A percentile compares a stretch with the other conserved stretches of the same genome.
Conservation (phyloP, 2,113 vertebrate genomes). For the Microcebus griseorufus region DNA sequence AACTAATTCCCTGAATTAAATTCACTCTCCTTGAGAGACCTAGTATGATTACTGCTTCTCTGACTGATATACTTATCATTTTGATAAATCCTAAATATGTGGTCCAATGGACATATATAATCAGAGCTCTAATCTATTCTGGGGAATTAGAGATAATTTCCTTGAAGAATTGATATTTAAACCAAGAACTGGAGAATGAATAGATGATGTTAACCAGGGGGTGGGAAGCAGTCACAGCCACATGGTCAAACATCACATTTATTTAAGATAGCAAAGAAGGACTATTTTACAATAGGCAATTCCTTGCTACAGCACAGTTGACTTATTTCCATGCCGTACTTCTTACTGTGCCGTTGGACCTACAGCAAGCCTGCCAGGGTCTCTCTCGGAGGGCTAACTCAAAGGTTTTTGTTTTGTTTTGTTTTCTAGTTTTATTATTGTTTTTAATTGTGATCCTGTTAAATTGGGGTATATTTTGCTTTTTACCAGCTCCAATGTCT, state of each 20-base stretch:
- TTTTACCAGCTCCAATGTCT: not conserved
- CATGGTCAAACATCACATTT: not conserved
- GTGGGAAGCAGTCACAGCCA: not conserved
- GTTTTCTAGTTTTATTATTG: not conserved
- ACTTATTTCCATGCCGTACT: not conserved
- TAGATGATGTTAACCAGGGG: constrained; percentile 12
- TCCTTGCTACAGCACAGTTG: not conserved
- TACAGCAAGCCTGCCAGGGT: not conserved
- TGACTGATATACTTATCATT: not conserved
- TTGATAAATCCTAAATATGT: constrained; percentile 32
- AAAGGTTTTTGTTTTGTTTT: not conserved
- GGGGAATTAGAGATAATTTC: not conserved
- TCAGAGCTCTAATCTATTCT: not conserved
- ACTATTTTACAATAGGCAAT: not conserved
- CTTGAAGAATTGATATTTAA: not conserved
- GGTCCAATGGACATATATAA: not conserved
- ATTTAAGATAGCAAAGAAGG: constrained; percentile 10
- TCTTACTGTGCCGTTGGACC: not conserved
- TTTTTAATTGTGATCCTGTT: not conserved
- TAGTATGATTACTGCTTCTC: not conserved
- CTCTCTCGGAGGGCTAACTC: not conserved
- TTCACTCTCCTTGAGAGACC: not conserved
- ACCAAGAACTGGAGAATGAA: not conserved
- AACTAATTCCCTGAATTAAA: constrained; percentile 9
- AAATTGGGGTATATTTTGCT: not conserved